A percentile compares a stretch with the other conserved stretches of the same genome.
phyloP scores from a whole-genome alignment of 2,797 vertebrate species.

The Sternotherus odoratus region DNA sequence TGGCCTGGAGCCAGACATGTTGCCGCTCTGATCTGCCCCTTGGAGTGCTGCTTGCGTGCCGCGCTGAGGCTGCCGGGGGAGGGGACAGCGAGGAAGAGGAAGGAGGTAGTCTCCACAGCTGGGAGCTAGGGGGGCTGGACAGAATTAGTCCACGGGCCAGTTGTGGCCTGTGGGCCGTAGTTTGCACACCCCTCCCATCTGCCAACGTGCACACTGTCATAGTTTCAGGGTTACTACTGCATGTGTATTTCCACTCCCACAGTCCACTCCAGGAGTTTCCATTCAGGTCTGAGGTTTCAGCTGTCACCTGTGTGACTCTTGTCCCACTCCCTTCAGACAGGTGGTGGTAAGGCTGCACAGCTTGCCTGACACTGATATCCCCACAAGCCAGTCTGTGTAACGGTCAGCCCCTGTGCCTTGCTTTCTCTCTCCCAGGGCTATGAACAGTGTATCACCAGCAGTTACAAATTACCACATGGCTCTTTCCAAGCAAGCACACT shows the following conservation, averaged over 20 bases:
- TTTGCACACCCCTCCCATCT: too few relatives aligned
- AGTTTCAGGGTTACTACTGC: background rate
- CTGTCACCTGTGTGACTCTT: background rate
- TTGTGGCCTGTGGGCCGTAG: too few relatives aligned
- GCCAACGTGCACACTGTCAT: background rate
- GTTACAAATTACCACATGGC: background rate
- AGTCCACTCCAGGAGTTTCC: background rate
- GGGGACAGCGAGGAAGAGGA: too few relatives aligned
- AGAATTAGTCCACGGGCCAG: too few relatives aligned
- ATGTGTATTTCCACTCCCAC: background rate
- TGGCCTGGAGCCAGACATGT: too few relatives aligned
- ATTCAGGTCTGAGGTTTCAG: background rate
- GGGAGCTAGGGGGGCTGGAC: too few relatives aligned
- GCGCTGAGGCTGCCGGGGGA: too few relatives aligned
- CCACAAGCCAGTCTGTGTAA: background rate
- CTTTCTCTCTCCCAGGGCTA: background rate
- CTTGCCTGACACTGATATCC: background rate
- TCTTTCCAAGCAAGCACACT: background rate
- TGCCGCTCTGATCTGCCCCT: too few relatives aligned
- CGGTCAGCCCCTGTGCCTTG: background rate
- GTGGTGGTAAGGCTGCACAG: background rate
- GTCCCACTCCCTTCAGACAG: background rate
- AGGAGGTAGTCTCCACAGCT: too few relatives aligned
- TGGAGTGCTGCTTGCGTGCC: too few relatives aligned
- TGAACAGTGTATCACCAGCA: background rate